Evolutionary conservation across 2,797 vertebrate genomes (phyloP).

Genomic region (Zenarchopterus dispar): DNA sequence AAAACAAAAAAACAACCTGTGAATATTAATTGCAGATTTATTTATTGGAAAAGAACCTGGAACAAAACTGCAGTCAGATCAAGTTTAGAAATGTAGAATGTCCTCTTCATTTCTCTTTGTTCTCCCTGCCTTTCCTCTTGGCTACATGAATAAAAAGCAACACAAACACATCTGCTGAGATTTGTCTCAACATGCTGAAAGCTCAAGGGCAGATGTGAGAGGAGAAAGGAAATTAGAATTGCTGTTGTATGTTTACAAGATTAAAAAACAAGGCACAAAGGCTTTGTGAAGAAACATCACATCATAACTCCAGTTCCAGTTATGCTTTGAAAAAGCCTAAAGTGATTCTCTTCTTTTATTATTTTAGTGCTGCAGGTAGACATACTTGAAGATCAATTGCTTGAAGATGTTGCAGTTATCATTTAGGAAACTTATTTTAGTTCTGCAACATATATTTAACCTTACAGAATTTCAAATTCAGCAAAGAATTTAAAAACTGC

Average conservation of each 20-base stretch:
- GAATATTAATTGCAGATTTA: too few relatives aligned
- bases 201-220: conserved; percentile 41
- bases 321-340: conserved; percentile 33
- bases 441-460: too few relatives aligned
- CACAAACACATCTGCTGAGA: conserved; percentile 32
- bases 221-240: conserved; percentile 38
- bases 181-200: conserved; percentile 42
- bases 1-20: too few relatives aligned
- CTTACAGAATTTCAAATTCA: too few relatives aligned
- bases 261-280: conserved; percentile 32
- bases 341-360: conserved; percentile 18
- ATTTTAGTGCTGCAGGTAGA: conserved; percentile 27
- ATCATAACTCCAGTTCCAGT: conserved; percentile 34
- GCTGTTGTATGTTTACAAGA: conserved; percentile 47
- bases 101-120: background rate
- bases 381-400: conserved; percentile 32
- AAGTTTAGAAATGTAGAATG: too few relatives aligned
- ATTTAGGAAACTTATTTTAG: background rate
- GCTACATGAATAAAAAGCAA: conserved; percentile 38
- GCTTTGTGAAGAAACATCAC: conserved; percentile 35
- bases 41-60: too few relatives aligned
- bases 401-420: conserved; percentile 22
- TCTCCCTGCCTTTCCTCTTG: conserved; percentile 14
- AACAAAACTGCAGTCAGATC: too few relatives aligned
- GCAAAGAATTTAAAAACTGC: too few relatives aligned